Conservation (phyloP, 2,797 vertebrate species). For the Syngnathus acus region DNA sequence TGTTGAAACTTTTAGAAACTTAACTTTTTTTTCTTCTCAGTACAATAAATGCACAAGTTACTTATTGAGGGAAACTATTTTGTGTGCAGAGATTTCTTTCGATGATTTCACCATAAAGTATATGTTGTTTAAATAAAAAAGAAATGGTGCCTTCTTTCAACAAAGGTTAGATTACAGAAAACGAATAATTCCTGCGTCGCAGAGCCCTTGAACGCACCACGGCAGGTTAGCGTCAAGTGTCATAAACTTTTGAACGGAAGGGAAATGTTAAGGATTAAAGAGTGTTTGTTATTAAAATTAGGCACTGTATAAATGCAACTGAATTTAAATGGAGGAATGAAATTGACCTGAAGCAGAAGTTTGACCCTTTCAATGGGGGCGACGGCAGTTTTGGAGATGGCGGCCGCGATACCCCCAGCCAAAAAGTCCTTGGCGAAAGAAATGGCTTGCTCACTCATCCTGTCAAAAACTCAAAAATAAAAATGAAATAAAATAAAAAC, state of each 20-base stretch:
- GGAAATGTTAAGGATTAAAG: neutral
- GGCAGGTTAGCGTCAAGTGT: too few relatives aligned
- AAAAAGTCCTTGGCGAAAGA: constrained; percentile 80
- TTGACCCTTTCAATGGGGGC: constrained; percentile 82
- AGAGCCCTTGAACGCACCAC: too few relatives aligned
- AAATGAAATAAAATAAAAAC: neutral
- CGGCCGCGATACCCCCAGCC: constrained; percentile 77
- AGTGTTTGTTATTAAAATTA: neutral
- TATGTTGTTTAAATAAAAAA: too few relatives aligned
- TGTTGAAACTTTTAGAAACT: too few relatives aligned
- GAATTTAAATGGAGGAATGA: neutral
- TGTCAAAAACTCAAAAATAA: neutral
- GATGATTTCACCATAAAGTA: too few relatives aligned
- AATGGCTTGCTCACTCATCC: constrained; percentile 71
- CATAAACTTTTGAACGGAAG: neutral
- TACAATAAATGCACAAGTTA: too few relatives aligned
- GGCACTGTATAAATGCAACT: neutral
- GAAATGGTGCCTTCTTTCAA: too few relatives aligned
- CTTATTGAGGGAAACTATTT: too few relatives aligned
- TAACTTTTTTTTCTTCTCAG: too few relatives aligned
- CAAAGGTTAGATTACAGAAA: too few relatives aligned
- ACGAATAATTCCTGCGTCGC: too few relatives aligned
- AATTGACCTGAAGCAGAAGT: constrained; percentile 74
- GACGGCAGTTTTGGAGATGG: constrained; percentile 80
- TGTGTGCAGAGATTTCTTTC: too few relatives aligned